A percentile compares a stretch with the other conserved stretches of the same genome.
Conservation (phyloP, 1,140 invertebrate species). For the Drosophila ohnishii region DNA sequence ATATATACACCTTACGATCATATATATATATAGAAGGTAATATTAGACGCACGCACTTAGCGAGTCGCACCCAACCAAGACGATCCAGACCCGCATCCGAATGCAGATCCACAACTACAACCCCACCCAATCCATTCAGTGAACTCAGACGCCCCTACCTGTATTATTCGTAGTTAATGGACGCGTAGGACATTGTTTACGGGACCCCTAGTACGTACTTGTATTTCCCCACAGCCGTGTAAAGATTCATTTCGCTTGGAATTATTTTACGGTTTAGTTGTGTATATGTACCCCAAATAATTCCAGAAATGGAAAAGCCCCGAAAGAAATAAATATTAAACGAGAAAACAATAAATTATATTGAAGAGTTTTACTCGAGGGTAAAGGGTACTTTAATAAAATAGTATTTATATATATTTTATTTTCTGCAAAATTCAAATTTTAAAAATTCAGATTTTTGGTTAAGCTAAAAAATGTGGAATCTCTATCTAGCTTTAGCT, state of each 20-base stretch:
- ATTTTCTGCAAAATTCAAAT: no score
- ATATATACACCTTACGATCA: constrained; percentile 41
- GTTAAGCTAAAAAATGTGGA: no score
- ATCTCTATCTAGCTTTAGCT: no score
- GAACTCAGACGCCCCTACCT: constrained; percentile 23
- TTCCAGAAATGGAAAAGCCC: constrained; percentile 9
- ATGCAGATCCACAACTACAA: constrained; percentile 15
- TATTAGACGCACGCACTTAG: constrained; percentile 71
- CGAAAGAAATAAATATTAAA: constrained; percentile 36
- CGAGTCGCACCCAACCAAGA: constrained; percentile 44
- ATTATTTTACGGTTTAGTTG: constrained; percentile 29
- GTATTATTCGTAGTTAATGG: constrained; percentile 34
- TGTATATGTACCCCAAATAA: constrained; percentile 31
- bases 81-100: constrained; percentile 15
- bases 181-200: constrained; percentile 39
- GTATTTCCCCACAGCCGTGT: constrained; percentile 9
- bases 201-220: constrained; percentile 37
- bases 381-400: no score
- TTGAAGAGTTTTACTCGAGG: not conserved
- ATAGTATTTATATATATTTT: no score
- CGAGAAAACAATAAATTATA: constrained; percentile 15
- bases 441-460: no score
- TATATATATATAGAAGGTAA: constrained; percentile 45
- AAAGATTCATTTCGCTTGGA: constrained; percentile 36
- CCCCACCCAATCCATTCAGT: constrained; percentile 29